A percentile compares a stretch with the other conserved stretches of the same genome.
Evolutionary conservation across 2,888 invertebrate species (phyloP).

Genomic region (Didymodactylos carnosus): DNA sequence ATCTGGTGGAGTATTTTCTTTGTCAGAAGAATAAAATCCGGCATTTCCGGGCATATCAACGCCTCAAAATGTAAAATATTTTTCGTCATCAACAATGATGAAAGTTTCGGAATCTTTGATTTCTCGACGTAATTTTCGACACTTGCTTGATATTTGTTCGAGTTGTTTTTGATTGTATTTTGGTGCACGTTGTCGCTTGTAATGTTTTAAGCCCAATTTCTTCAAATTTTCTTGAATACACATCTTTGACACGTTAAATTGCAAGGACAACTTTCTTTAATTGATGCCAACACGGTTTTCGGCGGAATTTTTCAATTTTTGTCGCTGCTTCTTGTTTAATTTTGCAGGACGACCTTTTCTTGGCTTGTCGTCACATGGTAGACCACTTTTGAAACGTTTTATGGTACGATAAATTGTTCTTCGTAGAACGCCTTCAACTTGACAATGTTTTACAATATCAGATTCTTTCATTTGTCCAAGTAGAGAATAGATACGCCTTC

Average conservation of each 20-base stretch:
- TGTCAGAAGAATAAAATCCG: neutral
- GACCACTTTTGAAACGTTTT: neutral
- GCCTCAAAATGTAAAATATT: neutral
- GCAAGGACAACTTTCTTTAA: neutral
- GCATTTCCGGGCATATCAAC: neutral
- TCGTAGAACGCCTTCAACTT: neutral
- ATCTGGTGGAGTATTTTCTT: neutral
- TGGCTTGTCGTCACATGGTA: neutral
- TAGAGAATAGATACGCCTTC: neutral
- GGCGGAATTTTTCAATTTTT: neutral
- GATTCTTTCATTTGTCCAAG: neutral
- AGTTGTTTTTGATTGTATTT: neutral
- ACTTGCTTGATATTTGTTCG: neutral
- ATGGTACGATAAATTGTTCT: neutral
- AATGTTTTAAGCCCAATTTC: neutral
- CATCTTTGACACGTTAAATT: neutral
- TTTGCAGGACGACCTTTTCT: neutral
- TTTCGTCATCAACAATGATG: neutral
- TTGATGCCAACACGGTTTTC: neutral
- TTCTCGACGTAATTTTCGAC: neutral
- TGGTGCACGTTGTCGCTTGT: neutral
- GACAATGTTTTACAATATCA: neutral
- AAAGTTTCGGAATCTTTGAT: neutral
- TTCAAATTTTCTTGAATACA: neutral
- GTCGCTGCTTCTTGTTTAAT: too few species aligned